These are phyloP conservation scores for Microplitis demolitor DNA, from an alignment of 1,140 invertebrate species.

Conservation along the genomic window DNA sequence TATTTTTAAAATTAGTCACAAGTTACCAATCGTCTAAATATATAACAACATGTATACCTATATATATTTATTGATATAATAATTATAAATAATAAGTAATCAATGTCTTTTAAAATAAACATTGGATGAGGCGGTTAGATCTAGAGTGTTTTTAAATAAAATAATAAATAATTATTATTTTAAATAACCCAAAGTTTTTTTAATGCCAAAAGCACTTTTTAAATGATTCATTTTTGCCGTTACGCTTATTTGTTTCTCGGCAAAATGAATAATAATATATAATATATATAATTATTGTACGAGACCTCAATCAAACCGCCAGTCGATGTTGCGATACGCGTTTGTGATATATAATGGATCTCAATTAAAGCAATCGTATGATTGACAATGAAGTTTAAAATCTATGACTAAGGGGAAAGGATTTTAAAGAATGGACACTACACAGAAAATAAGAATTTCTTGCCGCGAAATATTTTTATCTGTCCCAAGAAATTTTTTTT, in stretches of 20 bases:
- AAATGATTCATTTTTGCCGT: background rate
- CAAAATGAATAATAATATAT: background rate
- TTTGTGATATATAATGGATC: constrained; percentile 57
- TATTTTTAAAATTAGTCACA: background rate
- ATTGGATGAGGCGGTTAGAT: background rate
- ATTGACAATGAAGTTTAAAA: constrained; percentile 34
- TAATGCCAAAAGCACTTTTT: background rate
- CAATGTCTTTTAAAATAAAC: background rate
- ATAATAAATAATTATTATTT: background rate
- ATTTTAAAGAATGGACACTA: background rate
- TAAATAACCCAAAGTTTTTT: background rate
- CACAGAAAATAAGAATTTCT: too few species aligned
- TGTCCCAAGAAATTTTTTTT: too few species aligned
- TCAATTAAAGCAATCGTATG: constrained; percentile 50
- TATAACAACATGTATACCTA: background rate
- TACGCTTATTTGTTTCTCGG: constrained; percentile 15
- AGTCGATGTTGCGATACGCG: constrained; percentile 31
- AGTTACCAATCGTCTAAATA: constrained; percentile 6
- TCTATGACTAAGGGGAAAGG: constrained; percentile 9
- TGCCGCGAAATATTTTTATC: too few species aligned
- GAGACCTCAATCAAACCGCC: background rate
- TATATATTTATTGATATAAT: constrained; percentile 1
- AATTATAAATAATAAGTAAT: constrained; percentile 11
- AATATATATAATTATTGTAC: background rate
- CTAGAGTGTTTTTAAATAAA: background rate